These are phyloP conservation scores for Drosophila orena DNA, from an alignment of 1,140 invertebrate species.

Conservation along the genomic window DNA sequence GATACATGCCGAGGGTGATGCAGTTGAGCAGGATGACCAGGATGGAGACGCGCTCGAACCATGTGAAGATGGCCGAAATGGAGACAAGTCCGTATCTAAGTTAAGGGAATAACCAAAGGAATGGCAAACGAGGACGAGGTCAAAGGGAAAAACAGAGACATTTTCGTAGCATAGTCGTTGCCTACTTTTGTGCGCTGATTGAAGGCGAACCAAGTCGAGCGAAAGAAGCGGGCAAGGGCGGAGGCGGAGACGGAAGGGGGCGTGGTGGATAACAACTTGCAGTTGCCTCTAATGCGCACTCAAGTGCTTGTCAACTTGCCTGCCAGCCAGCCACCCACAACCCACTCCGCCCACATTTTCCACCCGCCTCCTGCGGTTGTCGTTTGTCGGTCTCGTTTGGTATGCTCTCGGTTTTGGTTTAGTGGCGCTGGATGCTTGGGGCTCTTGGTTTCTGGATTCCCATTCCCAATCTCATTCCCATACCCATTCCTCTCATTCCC, in stretches of 20 bases:
- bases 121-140: not conserved
- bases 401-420: conserved; percentile 44
- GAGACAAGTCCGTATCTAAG: conserved; percentile 20
- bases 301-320: conserved; percentile 75
- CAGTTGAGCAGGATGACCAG: conserved; percentile 99
- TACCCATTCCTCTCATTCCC: not conserved
- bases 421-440: not conserved
- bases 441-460: not conserved
- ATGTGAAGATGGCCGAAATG: conserved; percentile 87
- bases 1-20: conserved; percentile 99
- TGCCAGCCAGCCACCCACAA: conserved; percentile 15
- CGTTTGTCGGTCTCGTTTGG: conserved; percentile 35
- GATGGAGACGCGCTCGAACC: conserved; percentile 99
- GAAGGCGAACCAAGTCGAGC: conserved; percentile 44
- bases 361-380: conserved; percentile 4
- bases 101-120: conserved; percentile 40
- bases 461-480: not conserved
- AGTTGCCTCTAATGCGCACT: conserved; percentile 70
- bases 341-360: not conserved
- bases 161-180: conserved; percentile 10
- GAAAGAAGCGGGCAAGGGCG: not conserved
- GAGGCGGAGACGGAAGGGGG: not conserved
- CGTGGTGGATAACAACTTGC: conserved; percentile 44
- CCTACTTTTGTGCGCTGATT: conserved; percentile 45
- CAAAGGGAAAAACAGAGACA: not conserved